Percentiles rank a stretch among this genome's conserved stretches.
Conservation (phyloP, 2,888 invertebrate genomes). For the Tetanocera ferruginea region DNA sequence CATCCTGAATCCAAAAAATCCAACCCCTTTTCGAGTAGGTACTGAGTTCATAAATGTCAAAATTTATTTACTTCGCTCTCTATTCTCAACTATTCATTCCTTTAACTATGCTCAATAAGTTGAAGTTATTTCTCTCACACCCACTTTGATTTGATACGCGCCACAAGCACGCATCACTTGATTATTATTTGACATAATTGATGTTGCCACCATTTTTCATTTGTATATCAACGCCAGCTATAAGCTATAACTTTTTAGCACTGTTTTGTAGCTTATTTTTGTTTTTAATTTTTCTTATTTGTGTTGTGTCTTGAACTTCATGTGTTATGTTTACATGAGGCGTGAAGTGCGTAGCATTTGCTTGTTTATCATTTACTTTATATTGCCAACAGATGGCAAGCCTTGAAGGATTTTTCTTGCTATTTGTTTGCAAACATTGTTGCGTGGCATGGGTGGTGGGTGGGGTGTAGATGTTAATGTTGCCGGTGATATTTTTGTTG, state of each 20-base stretch:
- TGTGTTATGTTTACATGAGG: not conserved
- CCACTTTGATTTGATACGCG: not conserved
- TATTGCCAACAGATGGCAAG: not conserved
- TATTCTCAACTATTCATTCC: too few relatives aligned
- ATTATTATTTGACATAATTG: not conserved
- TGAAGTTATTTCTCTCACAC: not conserved
- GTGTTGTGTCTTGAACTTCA: constrained; percentile 23
- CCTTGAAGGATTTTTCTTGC: constrained; percentile 3
- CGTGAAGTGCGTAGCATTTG: not conserved
- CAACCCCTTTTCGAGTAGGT: not conserved
- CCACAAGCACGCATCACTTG: not conserved
- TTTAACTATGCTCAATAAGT: too few relatives aligned
- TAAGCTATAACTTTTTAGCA: not conserved
- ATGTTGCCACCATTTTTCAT: constrained; percentile 14
- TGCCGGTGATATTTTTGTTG: not conserved
- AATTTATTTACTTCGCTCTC: not conserved
- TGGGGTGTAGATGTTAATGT: not conserved
- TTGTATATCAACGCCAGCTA: not conserved
- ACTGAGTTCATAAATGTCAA: not conserved
- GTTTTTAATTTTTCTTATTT: not conserved
- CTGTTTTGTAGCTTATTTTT: not conserved
- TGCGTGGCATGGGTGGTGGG: not conserved
- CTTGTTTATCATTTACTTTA: not conserved
- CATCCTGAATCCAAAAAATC: not conserved
- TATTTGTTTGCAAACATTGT: not conserved